Conservation (phyloP, 2,888 invertebrate genomes). For the Mylabris sibirica region DNA sequence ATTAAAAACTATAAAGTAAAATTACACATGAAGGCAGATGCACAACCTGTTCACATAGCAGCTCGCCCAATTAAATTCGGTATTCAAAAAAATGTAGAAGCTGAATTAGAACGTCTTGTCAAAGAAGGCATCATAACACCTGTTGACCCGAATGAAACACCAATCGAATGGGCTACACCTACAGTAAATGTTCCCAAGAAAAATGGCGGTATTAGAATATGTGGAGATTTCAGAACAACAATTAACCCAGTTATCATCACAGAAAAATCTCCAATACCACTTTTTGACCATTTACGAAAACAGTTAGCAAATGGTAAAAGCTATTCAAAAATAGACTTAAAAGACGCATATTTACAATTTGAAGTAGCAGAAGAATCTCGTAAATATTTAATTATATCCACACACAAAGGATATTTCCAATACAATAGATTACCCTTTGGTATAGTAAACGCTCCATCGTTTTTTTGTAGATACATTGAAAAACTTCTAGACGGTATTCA, state of each 20-base stretch:
- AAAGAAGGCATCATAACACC: constrained; percentile 36
- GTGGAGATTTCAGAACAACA: constrained; percentile 37
- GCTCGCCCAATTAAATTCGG: constrained; percentile 25
- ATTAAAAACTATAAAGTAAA: constrained; percentile 17
- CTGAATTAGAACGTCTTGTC: constrained; percentile 38
- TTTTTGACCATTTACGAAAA: constrained; percentile 28
- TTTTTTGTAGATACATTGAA: constrained; percentile 32
- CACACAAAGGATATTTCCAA: constrained; percentile 21
- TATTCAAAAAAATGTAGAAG: constrained; percentile 35
- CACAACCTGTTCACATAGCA: constrained; percentile 21
- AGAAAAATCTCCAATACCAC: constrained; percentile 28
- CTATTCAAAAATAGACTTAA: constrained; percentile 30
- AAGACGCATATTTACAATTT: constrained; percentile 31
- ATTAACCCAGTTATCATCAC: constrained; percentile 29
- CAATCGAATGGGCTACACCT: constrained; percentile 42
- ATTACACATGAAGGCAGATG: constrained; percentile 16
- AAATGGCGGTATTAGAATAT: constrained; percentile 39
- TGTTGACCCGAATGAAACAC: constrained; percentile 32
- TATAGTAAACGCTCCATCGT: constrained; percentile 29
- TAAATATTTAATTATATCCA: constrained; percentile 7
- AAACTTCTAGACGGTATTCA: constrained; percentile 26
- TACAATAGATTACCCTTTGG: constrained; percentile 34
- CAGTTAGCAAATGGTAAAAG: constrained; percentile 24
- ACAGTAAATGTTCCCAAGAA: constrained; percentile 37
- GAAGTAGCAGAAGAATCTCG: constrained; percentile 19